A percentile compares a stretch with the other conserved stretches of the same genome.
Evolutionary conservation across 2,888 invertebrate genomes (phyloP).

Genomic region (Agrochola litura): DNA sequence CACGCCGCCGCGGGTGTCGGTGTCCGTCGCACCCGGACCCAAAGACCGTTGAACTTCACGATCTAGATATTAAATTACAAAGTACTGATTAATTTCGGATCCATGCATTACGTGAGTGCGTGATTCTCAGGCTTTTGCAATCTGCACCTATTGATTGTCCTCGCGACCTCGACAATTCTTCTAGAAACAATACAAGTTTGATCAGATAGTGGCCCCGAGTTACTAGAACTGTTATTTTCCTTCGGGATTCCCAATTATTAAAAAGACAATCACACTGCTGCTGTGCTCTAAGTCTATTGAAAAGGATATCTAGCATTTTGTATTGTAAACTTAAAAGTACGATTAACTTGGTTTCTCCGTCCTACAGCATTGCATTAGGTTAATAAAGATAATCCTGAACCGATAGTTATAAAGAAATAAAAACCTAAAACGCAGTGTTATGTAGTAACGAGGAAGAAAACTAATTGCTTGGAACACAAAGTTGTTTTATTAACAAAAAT

Average conservation of each 20-base stretch:
- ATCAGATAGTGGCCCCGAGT: neutral
- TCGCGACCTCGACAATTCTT: conserved; percentile 10
- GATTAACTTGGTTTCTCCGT: neutral
- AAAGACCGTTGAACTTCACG: conserved; percentile 43
- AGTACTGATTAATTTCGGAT: conserved; percentile 25
- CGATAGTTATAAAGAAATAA: neutral
- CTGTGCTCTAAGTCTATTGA: neutral
- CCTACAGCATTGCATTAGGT: neutral
- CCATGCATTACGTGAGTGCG: conserved; percentile 22
- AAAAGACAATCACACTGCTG: neutral
- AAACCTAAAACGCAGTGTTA: neutral
- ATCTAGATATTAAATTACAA: conserved; percentile 30
- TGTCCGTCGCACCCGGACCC: conserved; percentile 19
- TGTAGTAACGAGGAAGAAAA: neutral
- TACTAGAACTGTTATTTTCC: neutral
- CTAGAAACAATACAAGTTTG: neutral
- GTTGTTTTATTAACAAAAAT: no score
- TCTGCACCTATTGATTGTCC: conserved; percentile 1
- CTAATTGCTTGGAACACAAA: neutral
- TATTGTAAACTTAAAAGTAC: neutral
- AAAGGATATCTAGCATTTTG: neutral
- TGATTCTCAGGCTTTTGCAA: conserved; percentile 36
- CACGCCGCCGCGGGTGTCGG: neutral
- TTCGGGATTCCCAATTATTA: neutral
- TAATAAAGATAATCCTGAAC: neutral